A percentile compares a stretch with the other conserved stretches of the same genome.
Conservation (phyloP, 2,113 vertebrate species). For the Trichechus manatus region DNA sequence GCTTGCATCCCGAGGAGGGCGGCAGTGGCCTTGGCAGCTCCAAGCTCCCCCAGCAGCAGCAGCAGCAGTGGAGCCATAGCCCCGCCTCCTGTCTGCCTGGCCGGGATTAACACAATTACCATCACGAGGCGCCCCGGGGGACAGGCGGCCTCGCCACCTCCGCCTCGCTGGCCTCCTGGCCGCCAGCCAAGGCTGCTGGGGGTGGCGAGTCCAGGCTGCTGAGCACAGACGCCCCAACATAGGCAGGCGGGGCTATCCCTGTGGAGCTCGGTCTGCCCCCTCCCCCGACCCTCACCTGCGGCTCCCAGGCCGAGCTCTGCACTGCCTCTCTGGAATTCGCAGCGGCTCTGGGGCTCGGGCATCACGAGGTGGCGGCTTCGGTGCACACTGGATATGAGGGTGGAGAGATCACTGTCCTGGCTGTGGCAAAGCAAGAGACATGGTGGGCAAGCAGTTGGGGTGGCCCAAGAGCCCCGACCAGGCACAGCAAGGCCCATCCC, state of each 20-base stretch:
- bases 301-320: conserved; percentile 91
- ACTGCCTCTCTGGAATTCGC: conserved; percentile 91
- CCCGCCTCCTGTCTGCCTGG: conserved; percentile 66
- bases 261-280: not conserved
- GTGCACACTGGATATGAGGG: conserved; percentile 97
- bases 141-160: conserved; percentile 68
- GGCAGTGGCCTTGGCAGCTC: too few relatives aligned
- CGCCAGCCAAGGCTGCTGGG: conserved; percentile 63
- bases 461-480: not conserved
- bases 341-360: conserved; percentile 95
- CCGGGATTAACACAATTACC: conserved; percentile 82
- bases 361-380: conserved; percentile 96
- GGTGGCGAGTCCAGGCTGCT: conserved; percentile 1
- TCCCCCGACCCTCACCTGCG: conserved; percentile 90
- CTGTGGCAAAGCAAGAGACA: conserved; percentile 87
- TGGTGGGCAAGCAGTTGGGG: conserved; percentile 59
- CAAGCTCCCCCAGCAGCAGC: not conserved
- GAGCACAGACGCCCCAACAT: not conserved
- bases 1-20: not conserved
- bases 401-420: conserved; percentile 96
- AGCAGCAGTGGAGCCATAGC: conserved; percentile 62
- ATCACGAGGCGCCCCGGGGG: conserved; percentile 74
- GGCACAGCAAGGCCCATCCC: not conserved
- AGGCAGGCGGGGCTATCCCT: not conserved
- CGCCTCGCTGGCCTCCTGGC: conserved; percentile 69